phyloP scores from a whole-genome alignment of 2,797 vertebrate genomes.

The Enteromius mattozi region DNA sequence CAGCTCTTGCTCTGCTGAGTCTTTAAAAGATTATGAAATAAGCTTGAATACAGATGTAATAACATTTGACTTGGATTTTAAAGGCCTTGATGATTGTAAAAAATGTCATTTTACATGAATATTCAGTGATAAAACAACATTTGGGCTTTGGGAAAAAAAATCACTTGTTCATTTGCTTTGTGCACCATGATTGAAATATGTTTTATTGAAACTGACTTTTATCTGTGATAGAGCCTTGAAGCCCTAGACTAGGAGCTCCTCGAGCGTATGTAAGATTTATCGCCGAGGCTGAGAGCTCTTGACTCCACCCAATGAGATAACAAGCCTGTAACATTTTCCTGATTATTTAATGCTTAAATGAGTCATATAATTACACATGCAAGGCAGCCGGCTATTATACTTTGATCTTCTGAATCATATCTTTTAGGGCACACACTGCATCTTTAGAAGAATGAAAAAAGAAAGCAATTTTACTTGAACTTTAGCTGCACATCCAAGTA shows the following conservation, averaged over 20 bases:
- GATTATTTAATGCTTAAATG: conserved; percentile 49
- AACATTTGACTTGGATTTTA: conserved; percentile 43
- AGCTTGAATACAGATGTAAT: conserved; percentile 35
- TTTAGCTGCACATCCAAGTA: neutral
- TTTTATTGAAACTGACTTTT: conserved; percentile 18
- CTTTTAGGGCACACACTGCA: neutral
- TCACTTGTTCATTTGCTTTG: neutral
- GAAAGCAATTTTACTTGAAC: neutral
- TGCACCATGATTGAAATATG: neutral
- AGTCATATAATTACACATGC: conserved; percentile 42
- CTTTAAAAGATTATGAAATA: conserved; percentile 53
- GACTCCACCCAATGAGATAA: conserved; percentile 44
- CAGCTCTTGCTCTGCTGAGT: conserved; percentile 32
- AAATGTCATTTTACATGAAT: neutral
- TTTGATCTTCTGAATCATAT: conserved; percentile 49
- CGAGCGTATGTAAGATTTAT: conserved; percentile 9
- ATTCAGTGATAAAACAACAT: neutral
- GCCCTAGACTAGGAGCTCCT: conserved; percentile 9
- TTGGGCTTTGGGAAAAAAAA: neutral
- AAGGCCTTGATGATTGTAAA: neutral
- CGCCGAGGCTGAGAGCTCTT: conserved; percentile 21
- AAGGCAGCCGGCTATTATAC: conserved; percentile 35
- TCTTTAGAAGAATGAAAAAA: neutral
- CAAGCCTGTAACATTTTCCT: conserved; percentile 30
- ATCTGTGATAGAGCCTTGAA: conserved; percentile 20